These are phyloP conservation scores for Eupristina koningsbergeri DNA, from an alignment of 1,140 invertebrate genomes.

Conservation along the genomic window DNA sequence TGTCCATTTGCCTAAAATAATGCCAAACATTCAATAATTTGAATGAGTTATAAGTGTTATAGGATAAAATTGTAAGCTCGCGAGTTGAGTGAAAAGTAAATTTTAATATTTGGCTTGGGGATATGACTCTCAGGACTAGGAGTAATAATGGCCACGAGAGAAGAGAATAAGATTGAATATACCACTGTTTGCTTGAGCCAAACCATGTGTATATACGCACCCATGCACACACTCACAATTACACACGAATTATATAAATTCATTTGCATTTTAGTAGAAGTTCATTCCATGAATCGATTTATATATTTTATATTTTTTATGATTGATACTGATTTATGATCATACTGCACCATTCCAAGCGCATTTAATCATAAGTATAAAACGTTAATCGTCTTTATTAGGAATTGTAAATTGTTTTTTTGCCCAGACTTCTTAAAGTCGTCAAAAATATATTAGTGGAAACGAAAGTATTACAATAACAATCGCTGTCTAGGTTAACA, in stretches of 20 bases:
- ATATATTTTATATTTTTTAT: constrained; percentile 46
- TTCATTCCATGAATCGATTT: constrained; percentile 50
- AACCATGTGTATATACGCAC: constrained; percentile 7
- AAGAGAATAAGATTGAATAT: constrained; percentile 43
- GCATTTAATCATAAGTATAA: constrained; percentile 46
- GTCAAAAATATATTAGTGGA: constrained; percentile 31
- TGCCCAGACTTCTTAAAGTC: constrained; percentile 1
- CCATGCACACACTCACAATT: too few species aligned
- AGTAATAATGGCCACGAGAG: constrained; percentile 21
- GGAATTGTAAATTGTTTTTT: constrained; percentile 40
- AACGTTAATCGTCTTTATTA: constrained; percentile 1
- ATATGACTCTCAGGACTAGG: constrained; percentile 1
- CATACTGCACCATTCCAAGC: constrained; percentile 49
- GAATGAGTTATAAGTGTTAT: background rate
- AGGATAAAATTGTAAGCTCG: constrained; percentile 5
- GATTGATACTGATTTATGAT: constrained; percentile 40
- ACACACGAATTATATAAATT: constrained; percentile 7
- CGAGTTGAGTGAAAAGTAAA: background rate
- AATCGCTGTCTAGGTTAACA: constrained; percentile 37
- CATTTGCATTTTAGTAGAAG: constrained; percentile 46
- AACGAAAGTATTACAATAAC: constrained; percentile 49
- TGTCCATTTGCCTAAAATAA: constrained; percentile 22
- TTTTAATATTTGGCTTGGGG: constrained; percentile 27
- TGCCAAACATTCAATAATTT: constrained; percentile 39
- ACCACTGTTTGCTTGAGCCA: constrained; percentile 28